phyloP scores from a whole-genome alignment of 2,113 vertebrate genomes.

The Spea multiplicata region DNA sequence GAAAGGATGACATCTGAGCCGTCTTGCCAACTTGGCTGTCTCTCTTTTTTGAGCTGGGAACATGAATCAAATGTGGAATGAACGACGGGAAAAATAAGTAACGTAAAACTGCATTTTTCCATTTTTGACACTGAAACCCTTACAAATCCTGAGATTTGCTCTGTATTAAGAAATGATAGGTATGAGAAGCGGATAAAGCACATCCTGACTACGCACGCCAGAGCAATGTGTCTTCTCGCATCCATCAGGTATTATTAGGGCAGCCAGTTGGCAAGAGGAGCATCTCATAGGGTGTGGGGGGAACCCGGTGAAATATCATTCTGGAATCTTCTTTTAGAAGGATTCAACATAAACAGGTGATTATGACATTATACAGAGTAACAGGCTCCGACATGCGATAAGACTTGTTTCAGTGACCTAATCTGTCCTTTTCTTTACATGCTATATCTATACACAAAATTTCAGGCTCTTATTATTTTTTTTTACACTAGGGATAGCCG shows the following conservation, averaged over 20 bases:
- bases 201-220: neutral
- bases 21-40: constrained; percentile 1
- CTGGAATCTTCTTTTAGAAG: neutral
- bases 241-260: neutral
- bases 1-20: neutral
- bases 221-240: neutral
- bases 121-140: neutral
- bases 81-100: neutral
- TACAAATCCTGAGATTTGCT: neutral
- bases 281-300: neutral
- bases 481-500: too few relatives aligned
- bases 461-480: too few relatives aligned
- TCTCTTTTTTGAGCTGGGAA: neutral
- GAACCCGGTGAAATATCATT: neutral
- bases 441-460: too few relatives aligned
- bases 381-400: neutral
- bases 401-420: neutral
- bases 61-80: neutral
- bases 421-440: neutral
- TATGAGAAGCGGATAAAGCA: neutral
- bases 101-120: neutral
- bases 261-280: neutral
- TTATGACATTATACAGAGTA: neutral
- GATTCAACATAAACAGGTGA: neutral
- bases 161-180: neutral